Base-by-base conservation (phyloP, 37 sponge, comb jelly and placozoan species). In the Chondrosia reniformis region DNA sequence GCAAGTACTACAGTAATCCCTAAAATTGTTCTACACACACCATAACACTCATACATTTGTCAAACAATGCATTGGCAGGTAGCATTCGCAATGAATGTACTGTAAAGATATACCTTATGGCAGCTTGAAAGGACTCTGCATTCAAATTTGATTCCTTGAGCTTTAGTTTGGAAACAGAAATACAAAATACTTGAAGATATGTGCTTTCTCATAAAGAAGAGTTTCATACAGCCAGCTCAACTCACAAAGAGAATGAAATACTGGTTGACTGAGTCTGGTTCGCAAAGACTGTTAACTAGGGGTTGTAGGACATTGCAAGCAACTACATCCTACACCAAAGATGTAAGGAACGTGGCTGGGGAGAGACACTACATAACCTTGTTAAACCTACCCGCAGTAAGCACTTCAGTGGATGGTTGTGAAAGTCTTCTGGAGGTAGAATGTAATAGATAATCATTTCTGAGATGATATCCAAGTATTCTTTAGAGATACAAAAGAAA, bases 81-180 rank as follows among this genome's bases (percentile, higher is more conserved):
- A n/a, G n/a, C n/a, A n/a, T n/a, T n/a, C n/a, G n/a, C n/a, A n/a
- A n/a, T n/a, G n/a, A n/a, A n/a, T n/a, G n/a, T n/a, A n/a, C n/a
- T n/a, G n/a, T n/a, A 49, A 19, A 10, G n/a, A 25, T 22, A 61
- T 61, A 61, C 63, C 63, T 61, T 22, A 61, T 61, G 63, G 63
- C 17, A 22, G 63, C 63, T 61, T 61, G 63, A 22, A 61, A 61
- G 63, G 63, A 61, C 63, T 61, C 63, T 24, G 63, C 25, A 28
- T 61, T 61, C 63, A 61, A 61, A 24, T 8, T 61, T 12, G 17
- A 61, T 22, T 61, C 63, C 27, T 61, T 61, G 25, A 61, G n/a
- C 63, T 61, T n/a, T n/a, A n/a, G n/a, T n/a, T n/a, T n/a, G 52
- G 52, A 49, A 19, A 49, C 52, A 49, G 10, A 49, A 15, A 49